A percentile compares a stretch with the other conserved stretches of the same genome.
These are phyloP conservation scores for Leucozona laternaria DNA, from an alignment of 2,888 invertebrate species.

Conservation along the genomic window DNA sequence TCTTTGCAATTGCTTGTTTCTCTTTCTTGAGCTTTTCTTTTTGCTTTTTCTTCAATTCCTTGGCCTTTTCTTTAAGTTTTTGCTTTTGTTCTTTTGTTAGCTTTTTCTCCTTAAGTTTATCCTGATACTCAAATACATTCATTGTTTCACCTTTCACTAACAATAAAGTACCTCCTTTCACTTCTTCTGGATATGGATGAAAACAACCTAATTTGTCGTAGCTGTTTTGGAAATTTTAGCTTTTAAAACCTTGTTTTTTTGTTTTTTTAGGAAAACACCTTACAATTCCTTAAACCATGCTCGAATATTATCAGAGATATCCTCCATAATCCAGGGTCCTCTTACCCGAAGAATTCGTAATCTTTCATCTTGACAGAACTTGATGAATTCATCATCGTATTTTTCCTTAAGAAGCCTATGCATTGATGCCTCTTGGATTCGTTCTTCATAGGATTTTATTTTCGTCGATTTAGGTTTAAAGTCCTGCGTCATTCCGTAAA, in stretches of 20 bases:
- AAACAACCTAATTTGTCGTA: slow-evolving; percentile 81
- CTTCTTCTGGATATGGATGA: slow-evolving; percentile 84
- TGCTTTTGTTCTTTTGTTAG: slow-evolving; percentile 80
- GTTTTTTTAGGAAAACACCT: too few species aligned
- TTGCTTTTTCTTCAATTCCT: slow-evolving; percentile 78
- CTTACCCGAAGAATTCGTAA: slow-evolving; percentile 84
- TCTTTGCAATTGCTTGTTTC: slow-evolving; percentile 78
- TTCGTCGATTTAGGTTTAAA: slow-evolving; percentile 81
- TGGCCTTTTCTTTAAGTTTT: slow-evolving; percentile 77
- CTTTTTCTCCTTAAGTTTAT: slow-evolving; percentile 77
- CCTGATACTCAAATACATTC: slow-evolving; percentile 82
- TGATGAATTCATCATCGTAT: slow-evolving; percentile 80
- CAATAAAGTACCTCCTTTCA: slow-evolving; percentile 84
- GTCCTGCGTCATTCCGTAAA: slow-evolving; percentile 81
- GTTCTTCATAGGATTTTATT: slow-evolving; percentile 77
- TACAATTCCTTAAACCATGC: slow-evolving; percentile 89
- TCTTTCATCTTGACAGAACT: slow-evolving; percentile 83
- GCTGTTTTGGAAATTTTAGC: slow-evolving; percentile 74
- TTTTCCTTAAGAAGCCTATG: slow-evolving; percentile 69
- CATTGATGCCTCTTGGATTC: slow-evolving; percentile 75
- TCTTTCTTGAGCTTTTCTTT: slow-evolving; percentile 77
- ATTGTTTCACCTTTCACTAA: slow-evolving; percentile 84
- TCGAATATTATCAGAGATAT: slow-evolving; percentile 89
- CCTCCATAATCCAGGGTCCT: slow-evolving; percentile 87
- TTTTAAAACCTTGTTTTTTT: not conserved